These are phyloP conservation scores for Papilio gigon DNA, from an alignment of 2,888 invertebrate species.

Conservation along the genomic window DNA sequence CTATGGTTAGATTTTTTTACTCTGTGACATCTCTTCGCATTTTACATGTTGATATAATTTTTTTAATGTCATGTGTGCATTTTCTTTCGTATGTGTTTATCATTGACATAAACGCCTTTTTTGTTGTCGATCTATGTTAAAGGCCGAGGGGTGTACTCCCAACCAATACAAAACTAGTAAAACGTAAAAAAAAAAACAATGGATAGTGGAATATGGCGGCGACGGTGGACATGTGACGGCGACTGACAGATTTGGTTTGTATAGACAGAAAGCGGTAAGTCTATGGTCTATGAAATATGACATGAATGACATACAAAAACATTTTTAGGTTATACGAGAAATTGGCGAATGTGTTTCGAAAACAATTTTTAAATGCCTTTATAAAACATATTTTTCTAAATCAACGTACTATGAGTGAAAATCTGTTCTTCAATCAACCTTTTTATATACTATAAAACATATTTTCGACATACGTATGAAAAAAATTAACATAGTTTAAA, in stretches of 20 bases:
- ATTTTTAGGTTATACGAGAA: too few relatives aligned
- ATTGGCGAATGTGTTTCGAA: too few relatives aligned
- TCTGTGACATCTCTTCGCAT: conserved; percentile 17
- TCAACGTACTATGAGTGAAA: too few relatives aligned
- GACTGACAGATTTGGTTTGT: conserved; percentile 30
- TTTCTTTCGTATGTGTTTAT: conserved; percentile 38
- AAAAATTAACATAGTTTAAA: too few relatives aligned
- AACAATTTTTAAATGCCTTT: too few relatives aligned
- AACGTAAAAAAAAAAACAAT: conserved; percentile 41
- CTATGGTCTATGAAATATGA: conserved; percentile 4
- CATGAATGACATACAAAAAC: conserved; percentile 4
- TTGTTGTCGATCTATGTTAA: conserved; percentile 76
- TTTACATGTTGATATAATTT: conserved; percentile 32
- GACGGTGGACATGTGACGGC: conserved; percentile 15
- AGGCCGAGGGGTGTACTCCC: conserved; percentile 61
- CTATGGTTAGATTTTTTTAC: conserved; percentile 14
- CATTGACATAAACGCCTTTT: conserved; percentile 56
- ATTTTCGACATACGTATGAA: too few relatives aligned
- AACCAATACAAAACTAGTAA: conserved; percentile 56
- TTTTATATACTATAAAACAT: too few relatives aligned
- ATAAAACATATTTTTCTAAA: too few relatives aligned
- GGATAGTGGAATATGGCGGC: conserved; percentile 22
- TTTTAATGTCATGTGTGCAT: conserved; percentile 37
- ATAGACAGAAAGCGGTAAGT: conserved; percentile 33
- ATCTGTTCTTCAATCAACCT: too few relatives aligned